A percentile compares a stretch with the other conserved stretches of the same genome.
Conservation (phyloP, 2,113 vertebrate species). For the Eurystomus gularis region DNA sequence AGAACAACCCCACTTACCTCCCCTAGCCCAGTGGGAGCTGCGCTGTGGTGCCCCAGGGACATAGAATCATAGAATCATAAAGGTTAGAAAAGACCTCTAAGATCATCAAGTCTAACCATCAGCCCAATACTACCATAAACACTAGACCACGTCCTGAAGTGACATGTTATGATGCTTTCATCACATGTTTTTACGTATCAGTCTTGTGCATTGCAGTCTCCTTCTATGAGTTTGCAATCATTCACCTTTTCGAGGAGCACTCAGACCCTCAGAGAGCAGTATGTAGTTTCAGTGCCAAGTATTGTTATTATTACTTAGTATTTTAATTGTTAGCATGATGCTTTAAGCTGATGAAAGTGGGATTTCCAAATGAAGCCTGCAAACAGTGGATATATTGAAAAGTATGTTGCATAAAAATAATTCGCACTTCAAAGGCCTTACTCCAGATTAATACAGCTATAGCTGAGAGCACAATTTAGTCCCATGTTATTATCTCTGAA, state of each 20-base stretch:
- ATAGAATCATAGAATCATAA: neutral
- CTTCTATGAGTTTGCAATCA: neutral
- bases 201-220: neutral
- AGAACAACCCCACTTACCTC: neutral
- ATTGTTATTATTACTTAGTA: neutral
- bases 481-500: slow-evolving; percentile 30
- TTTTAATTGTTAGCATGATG: neutral
- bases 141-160: too few relatives aligned
- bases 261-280: neutral
- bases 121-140: too few relatives aligned
- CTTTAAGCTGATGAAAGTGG: slow-evolving; percentile 5
- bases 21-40: fast-evolving
- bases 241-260: neutral
- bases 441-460: slow-evolving; percentile 20
- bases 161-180: neutral
- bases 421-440: slow-evolving; percentile 48
- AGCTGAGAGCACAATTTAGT: slow-evolving; percentile 43
- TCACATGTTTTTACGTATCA: too few relatives aligned
- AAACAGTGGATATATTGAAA: neutral
- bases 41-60: neutral
- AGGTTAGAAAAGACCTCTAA: too few relatives aligned
- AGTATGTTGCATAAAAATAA: slow-evolving; percentile 20
- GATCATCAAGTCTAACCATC: too few relatives aligned
- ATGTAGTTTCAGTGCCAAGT: neutral
- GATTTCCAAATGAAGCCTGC: slow-evolving; percentile 37